Percentiles rank a stretch among this genome's conserved stretches.
Evolutionary conservation across 2,888 invertebrate species (phyloP).

Genomic region (Lamellibrachia satsuma): DNA sequence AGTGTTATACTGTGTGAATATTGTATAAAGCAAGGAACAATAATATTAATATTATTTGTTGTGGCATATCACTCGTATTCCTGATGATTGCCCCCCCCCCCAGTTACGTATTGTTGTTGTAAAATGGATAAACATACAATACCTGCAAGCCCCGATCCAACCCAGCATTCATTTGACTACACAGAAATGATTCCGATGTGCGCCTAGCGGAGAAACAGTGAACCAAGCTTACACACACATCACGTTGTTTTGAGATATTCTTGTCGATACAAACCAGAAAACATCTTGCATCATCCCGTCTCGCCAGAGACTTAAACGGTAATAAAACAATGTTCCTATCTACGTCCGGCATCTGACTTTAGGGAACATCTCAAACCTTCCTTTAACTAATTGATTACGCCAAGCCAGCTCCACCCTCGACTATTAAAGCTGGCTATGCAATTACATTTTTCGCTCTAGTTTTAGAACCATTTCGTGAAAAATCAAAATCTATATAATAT

Average conservation of each 20-base stretch:
- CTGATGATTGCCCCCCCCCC: too few relatives aligned
- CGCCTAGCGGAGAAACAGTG: neutral
- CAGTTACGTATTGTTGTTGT: too few relatives aligned
- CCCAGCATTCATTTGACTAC: too few relatives aligned
- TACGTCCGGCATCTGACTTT: neutral
- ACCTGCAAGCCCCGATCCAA: too few relatives aligned
- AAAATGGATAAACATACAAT: too few relatives aligned
- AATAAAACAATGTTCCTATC: neutral
- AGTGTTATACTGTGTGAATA: too few relatives aligned
- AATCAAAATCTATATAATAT: too few relatives aligned
- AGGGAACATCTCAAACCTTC: neutral
- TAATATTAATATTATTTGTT: too few relatives aligned
- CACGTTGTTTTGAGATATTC: neutral
- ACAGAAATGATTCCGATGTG: neutral
- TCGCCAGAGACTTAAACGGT: neutral
- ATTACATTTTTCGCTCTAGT: too few relatives aligned
- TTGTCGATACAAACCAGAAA: neutral
- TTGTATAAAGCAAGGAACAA: too few relatives aligned
- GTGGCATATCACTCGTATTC: too few relatives aligned
- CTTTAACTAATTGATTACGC: neutral
- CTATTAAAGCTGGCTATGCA: neutral
- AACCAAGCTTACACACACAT: neutral
- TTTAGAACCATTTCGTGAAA: too few relatives aligned
- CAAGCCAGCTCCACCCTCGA: neutral
- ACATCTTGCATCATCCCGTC: neutral